Base-by-base conservation (phyloP, 2,797 vertebrate species). In the Chloroceryle inda region DNA sequence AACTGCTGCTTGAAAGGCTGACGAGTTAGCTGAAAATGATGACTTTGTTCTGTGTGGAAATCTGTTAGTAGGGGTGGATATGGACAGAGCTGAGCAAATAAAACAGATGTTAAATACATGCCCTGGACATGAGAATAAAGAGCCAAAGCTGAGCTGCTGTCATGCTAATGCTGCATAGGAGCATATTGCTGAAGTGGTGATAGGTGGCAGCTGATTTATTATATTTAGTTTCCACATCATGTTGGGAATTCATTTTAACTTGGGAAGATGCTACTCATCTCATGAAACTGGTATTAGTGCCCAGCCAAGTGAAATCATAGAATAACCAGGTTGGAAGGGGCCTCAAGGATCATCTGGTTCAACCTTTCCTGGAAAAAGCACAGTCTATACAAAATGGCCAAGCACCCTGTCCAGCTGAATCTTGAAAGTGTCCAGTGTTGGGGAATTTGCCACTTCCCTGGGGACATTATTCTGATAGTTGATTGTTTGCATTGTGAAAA, bases 1-100 rank as follows among this genome's bases (percentile, higher is more conserved):
- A 95, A 89, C 67, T 83, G 55, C 81, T 88, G 88, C 62, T 75
- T 22, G 15, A 59, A 68, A 89, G 63, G 71, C 72, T 94, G 91
- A 81, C 14, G 77, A 76, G 49, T 89, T 91, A 58, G 42, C 81
- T 83, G 68, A 40, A 90, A 92, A 69, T 9, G 55, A 24, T 35
- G 71, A 5, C 66, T 88, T 73, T 45, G 22, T 44, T 3, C 55
- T 87, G 22, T 52, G 52, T 4, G 11, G 53, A 40, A 76, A 27
- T 42, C 42, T 64, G 14, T 84, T 77, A 11, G 35, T 37, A 44
- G 19, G 33, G 27, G 22, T 31, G 33, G 23, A 11, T 74, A 19
- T 20, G 63, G 67, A 72, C 56, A 9, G 15, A 88, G 88, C 85
- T 59, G 56, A 81, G 76, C 63, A 92, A 93, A 62, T 76, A 50